Evolutionary conservation across 2,113 vertebrate genomes (phyloP), one percentile per base, ranked within the genome.

Genomic region (Mirza zaza): DNA sequence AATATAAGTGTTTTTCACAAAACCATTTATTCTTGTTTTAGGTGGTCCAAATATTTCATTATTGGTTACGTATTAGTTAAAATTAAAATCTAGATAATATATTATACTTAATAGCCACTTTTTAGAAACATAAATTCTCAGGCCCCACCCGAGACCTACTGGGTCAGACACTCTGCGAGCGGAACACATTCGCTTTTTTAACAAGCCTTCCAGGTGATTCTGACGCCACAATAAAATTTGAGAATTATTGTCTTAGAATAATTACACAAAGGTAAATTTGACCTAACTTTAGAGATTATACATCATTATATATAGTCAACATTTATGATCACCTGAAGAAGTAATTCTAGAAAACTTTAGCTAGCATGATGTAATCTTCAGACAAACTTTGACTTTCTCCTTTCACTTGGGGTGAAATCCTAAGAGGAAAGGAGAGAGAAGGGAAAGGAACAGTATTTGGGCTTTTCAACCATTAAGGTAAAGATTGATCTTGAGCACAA

Each of bases 41-140:
- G 39, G 81, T 83, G 20, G 50, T 86, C 25, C 52, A 77, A 23
- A 71, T 91, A 93, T 93, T 96, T 97, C 52, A 91, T n/a, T 87
- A 55, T 21, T n/a, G 82, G n/a, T 96, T 48, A 48, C 45, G 10
- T 48, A 48, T 48, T 48, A 48, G 14, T 52, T 52, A 52, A 52
- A 52, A 52, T 52, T 52, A 52, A 52, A 52, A 52, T 52, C 14
- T 48, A 48, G 45, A 8, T 48, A 48, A 48, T 48, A 48, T 48
- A 48, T 48, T 48, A 10, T 48, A 10, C 45, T 48, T 48, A 48
- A 48, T 48, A 48, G 45, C 45, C 45, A 14, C 32, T 63, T 36
- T 11, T n/a, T 45, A n/a, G 42, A 76, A 92, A 70, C 34, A 13
- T 20, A 68, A 6, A 50, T 57, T 21, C 18, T 29, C 59, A 55